Percentiles rank a stretch among this genome's conserved stretches.
Conservation (phyloP, 2,888 invertebrate genomes). For the Leptothorax acervorum region DNA sequence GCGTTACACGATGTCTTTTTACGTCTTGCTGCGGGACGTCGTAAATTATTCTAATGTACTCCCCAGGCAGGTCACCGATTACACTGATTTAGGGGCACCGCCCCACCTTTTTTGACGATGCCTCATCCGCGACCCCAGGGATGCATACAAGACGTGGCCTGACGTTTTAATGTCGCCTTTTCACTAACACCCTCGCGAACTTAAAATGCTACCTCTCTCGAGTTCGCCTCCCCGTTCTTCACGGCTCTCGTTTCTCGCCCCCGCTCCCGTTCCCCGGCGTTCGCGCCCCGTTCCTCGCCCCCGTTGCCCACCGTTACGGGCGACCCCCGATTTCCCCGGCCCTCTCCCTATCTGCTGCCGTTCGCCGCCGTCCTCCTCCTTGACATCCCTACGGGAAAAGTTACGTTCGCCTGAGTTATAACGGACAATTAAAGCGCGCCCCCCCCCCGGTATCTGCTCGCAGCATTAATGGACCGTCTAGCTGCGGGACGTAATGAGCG, state of each 20-base stretch:
- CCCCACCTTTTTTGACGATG: constrained; percentile 80
- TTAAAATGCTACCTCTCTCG: constrained; percentile 68
- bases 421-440: constrained; percentile 74
- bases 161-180: constrained; percentile 77
- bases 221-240: constrained; percentile 27
- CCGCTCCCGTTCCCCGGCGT: neutral
- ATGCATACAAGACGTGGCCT: constrained; percentile 80
- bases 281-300: constrained; percentile 6
- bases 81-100: constrained; percentile 82
- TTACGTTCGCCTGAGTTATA: constrained; percentile 74
- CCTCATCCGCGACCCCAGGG: constrained; percentile 81
- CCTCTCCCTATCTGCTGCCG: constrained; percentile 25
- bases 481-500: constrained; percentile 57
- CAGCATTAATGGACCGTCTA: constrained; percentile 70
- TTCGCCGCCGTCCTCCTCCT: neutral
- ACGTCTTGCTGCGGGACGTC: constrained; percentile 70
- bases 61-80: constrained; percentile 81
- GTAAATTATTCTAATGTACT: constrained; percentile 83
- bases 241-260: constrained; percentile 4
- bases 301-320: constrained; percentile 19
- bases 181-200: constrained; percentile 73
- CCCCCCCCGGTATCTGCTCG: constrained; percentile 64
- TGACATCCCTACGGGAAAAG: constrained; percentile 63
- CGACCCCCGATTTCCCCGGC: constrained; percentile 19
- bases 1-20: constrained; percentile 72